Percentiles rank a stretch among this genome's conserved stretches.
Conservation (phyloP, 2,888 invertebrate genomes). For the Dryococelus australis region DNA sequence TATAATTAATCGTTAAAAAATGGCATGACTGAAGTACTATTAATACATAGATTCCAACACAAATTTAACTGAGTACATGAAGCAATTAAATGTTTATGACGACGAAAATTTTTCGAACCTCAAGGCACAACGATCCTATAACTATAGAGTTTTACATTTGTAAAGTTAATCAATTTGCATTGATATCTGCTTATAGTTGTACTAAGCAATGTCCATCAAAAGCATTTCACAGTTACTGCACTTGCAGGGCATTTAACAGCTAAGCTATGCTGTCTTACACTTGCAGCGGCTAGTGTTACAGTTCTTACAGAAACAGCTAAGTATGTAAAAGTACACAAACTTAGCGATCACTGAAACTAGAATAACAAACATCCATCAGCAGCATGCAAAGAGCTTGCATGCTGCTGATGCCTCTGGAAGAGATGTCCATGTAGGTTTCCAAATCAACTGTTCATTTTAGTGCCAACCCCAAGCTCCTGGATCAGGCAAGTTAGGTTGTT, state of each 20-base stretch:
- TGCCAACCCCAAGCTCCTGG: background rate
- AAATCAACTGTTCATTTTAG: background rate
- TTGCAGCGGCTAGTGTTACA: background rate
- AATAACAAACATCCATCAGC: too few relatives aligned
- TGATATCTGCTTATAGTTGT: background rate
- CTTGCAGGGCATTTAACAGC: background rate
- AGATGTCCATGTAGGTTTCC: background rate
- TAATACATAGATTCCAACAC: background rate
- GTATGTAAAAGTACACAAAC: too few relatives aligned
- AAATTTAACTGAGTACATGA: background rate
- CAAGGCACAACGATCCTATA: background rate
- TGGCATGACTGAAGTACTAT: background rate
- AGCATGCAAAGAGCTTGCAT: background rate
- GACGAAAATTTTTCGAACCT: background rate
- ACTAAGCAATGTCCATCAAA: background rate
- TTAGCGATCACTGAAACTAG: too few relatives aligned
- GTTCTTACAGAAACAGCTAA: conserved; percentile 1
- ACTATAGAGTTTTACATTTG: background rate
- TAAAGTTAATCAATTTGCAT: background rate
- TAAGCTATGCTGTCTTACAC: background rate
- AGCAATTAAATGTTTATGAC: background rate
- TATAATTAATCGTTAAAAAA: background rate
- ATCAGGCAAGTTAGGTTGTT: background rate
- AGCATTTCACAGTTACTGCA: background rate
- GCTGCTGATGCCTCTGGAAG: background rate